These are phyloP conservation scores for Gnathonemus longibarbis DNA, from an alignment of 2,113 vertebrate species.

Conservation along the genomic window DNA sequence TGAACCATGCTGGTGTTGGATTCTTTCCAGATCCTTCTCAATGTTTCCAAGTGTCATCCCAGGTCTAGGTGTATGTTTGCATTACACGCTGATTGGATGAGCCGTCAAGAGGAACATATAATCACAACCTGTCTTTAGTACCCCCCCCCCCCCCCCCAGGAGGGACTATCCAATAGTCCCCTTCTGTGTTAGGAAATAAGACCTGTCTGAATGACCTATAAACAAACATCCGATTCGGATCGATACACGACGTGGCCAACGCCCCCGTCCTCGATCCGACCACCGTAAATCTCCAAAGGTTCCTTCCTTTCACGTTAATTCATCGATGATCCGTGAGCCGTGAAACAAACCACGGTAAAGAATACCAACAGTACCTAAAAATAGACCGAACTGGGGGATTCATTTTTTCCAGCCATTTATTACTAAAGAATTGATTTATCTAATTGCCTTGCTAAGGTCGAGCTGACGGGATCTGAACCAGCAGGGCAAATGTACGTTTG, in stretches of 20 bases:
- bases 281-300: constrained; percentile 53
- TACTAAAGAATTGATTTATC: constrained; percentile 61
- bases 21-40: neutral
- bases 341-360: constrained; percentile 51
- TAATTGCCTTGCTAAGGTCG: constrained; percentile 46
- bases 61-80: neutral
- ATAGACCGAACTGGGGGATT: constrained; percentile 52
- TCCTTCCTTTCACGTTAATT: constrained; percentile 59
- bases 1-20: neutral
- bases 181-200: constrained; percentile 22
- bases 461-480: constrained; percentile 19
- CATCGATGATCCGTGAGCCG: constrained; percentile 58
- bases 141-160: neutral
- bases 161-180: no score
- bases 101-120: neutral
- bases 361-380: constrained; percentile 54
- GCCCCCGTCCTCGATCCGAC: constrained; percentile 39
- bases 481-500: constrained; percentile 29
- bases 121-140: neutral
- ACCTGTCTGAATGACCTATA: constrained; percentile 49
- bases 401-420: constrained; percentile 42
- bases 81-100: neutral
- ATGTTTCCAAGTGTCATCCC: neutral
- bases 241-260: constrained; percentile 51
- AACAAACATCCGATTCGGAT: constrained; percentile 59